phyloP scores from a whole-genome alignment of 23 tunicate species.

The Halocynthia aurantium region DNA sequence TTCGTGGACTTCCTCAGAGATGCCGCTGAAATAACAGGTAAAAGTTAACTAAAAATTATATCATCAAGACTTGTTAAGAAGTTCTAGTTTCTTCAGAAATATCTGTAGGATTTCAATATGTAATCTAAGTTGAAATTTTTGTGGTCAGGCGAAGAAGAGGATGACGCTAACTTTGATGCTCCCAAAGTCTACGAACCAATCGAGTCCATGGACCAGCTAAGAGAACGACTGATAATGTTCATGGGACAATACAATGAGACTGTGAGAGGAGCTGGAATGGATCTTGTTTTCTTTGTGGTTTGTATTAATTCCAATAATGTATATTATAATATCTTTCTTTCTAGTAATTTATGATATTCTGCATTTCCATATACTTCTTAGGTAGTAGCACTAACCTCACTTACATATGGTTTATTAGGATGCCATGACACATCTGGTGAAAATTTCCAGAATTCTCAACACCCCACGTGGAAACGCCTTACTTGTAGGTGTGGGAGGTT shows the following conservation, averaged over 20 bases:
- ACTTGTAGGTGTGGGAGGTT: constrained; percentile 91
- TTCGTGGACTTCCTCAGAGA: constrained; percentile 86
- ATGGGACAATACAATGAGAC: constrained; percentile 81
- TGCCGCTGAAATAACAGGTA: constrained; percentile 94
- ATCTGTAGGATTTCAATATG: not conserved
- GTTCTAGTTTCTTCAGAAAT: not conserved
- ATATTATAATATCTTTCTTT: not conserved
- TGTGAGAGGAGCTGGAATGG: constrained; percentile 83
- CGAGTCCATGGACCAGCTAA: constrained; percentile 49
- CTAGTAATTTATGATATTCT: not conserved
- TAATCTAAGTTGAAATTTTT: not conserved
- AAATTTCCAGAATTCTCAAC: constrained; percentile 82
- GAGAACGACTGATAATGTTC: constrained; percentile 36
- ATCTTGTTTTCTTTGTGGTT: constrained; percentile 83
- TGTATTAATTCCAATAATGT: constrained; percentile 1
- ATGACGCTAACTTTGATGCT: constrained; percentile 90
- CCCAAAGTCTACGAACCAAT: constrained; percentile 91
- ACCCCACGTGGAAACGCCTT: constrained; percentile 92
- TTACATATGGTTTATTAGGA: constrained; percentile 36
- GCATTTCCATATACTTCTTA: not conserved
- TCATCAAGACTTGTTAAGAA: not conserved
- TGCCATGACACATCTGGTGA: constrained; percentile 91
- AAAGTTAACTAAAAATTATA: not conserved
- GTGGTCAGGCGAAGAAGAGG: constrained; percentile 78
- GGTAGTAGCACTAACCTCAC: not conserved